These are phyloP conservation scores for Cydia splendana DNA, from an alignment of 1,140 invertebrate species.

Conservation along the genomic window DNA sequence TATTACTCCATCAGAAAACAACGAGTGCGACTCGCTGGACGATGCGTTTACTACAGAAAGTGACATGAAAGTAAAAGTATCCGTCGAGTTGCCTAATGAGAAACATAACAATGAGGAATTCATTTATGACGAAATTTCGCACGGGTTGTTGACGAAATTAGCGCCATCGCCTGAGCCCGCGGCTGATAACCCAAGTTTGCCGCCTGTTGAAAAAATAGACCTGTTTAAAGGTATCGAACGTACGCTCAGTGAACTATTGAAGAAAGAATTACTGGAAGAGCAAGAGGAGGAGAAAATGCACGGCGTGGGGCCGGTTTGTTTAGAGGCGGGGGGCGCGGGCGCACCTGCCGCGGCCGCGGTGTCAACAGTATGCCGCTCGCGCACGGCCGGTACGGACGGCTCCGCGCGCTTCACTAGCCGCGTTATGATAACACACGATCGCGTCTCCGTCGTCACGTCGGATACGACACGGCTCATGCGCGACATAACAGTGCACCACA, in stretches of 20 bases:
- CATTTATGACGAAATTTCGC: conserved; percentile 46
- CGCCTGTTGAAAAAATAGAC: conserved; percentile 70
- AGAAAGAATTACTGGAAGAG: conserved; percentile 77
- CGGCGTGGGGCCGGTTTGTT: conserved; percentile 76
- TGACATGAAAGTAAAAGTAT: conserved; percentile 70
- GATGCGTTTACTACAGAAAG: conserved; percentile 57
- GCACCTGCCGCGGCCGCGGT: conserved; percentile 71
- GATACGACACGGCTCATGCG: conserved; percentile 86
- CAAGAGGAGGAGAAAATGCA: conserved; percentile 76
- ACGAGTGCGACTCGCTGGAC: conserved; percentile 68
- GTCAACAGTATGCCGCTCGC: conserved; percentile 77
- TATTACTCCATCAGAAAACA: conserved; percentile 58
- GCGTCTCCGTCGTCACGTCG: conserved; percentile 86
- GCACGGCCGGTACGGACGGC: conserved; percentile 76
- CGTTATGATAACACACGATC: conserved; percentile 91
- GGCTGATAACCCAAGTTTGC: conserved; percentile 47
- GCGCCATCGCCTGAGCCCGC: conserved; percentile 58
- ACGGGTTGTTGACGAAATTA: conserved; percentile 47
- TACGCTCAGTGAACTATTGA: conserved; percentile 78
- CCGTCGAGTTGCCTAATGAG: conserved; percentile 56
- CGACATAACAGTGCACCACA: conserved; percentile 81
- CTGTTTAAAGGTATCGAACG: conserved; percentile 79
- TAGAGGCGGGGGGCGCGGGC: conserved; percentile 75
- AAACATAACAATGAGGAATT: conserved; percentile 46
- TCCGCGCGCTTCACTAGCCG: conserved; percentile 89